These are phyloP conservation scores for Microcebus tavaratra DNA, from an alignment of 2,113 vertebrate genomes.

Conservation along the genomic window DNA sequence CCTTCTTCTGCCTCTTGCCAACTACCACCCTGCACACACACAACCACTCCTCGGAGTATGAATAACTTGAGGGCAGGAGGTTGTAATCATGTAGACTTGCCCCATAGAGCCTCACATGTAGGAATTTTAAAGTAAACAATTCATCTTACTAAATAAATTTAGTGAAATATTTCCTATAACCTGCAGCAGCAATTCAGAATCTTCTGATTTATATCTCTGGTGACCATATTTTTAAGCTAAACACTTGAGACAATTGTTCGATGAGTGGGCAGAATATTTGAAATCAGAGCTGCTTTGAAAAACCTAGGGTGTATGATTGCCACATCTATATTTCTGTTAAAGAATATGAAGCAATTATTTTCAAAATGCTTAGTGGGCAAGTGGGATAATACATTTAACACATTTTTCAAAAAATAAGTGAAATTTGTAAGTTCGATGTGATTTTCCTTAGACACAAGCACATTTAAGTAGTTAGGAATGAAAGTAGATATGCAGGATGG, in stretches of 20 bases:
- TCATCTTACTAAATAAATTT: not conserved
- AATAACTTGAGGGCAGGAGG: not conserved
- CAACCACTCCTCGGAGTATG: not conserved
- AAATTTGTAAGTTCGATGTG: conserved; percentile 40
- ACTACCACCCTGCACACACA: not conserved
- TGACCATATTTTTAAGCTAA: conserved; percentile 6
- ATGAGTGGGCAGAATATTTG: conserved; percentile 50
- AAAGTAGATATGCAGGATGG: not conserved
- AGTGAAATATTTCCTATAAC: not conserved
- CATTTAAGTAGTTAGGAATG: not conserved
- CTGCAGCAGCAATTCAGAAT: not conserved
- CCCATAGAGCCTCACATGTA: rapidly evolving
- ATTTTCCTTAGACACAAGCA: conserved; percentile 24
- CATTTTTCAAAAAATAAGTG: not conserved
- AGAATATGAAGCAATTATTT: conserved; percentile 30
- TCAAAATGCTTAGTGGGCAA: conserved; percentile 48
- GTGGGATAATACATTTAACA: conserved; percentile 25
- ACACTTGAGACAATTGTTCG: conserved; percentile 15
- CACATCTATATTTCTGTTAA: not conserved
- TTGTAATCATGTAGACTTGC: not conserved
- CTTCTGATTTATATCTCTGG: conserved; percentile 10
- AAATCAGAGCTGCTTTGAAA: conserved; percentile 44
- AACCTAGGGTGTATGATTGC: not conserved
- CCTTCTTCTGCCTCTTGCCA: not conserved
- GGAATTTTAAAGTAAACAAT: not conserved